Conservation (phyloP, 2,888 invertebrate species). For the Cerastis leucographa region DNA sequence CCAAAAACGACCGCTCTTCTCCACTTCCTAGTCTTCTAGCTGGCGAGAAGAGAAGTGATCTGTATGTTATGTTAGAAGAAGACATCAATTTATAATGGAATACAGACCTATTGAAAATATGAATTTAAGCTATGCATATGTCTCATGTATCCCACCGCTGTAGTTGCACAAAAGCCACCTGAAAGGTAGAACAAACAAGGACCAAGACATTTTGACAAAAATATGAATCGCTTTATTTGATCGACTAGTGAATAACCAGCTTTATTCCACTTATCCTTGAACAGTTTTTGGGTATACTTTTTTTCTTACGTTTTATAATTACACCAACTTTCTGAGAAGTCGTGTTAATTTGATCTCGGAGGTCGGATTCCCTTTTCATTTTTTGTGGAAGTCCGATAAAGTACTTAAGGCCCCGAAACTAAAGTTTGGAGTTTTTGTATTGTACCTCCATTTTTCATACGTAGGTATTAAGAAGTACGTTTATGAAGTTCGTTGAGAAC, state of each 20-base stretch:
- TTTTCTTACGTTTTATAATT: conserved; percentile 73
- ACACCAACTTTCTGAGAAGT: conserved; percentile 68
- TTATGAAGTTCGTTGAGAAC: conserved; percentile 27
- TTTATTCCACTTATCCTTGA: conserved; percentile 55
- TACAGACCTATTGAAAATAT: background rate
- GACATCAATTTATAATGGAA: background rate
- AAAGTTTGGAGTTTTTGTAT: conserved; percentile 53
- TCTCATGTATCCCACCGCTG: background rate
- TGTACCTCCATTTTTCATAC: conserved; percentile 44
- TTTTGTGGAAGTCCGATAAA: conserved; percentile 53
- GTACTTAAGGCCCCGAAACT: conserved; percentile 48
- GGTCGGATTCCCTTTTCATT: conserved; percentile 59
- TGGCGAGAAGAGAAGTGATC: background rate
- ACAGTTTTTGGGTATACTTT: conserved; percentile 62
- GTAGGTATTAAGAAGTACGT: conserved; percentile 25
- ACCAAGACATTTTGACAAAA: background rate
- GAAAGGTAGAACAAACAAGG: background rate
- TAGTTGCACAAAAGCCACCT: background rate
- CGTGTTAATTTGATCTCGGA: conserved; percentile 71
- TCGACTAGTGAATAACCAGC: conserved; percentile 34
- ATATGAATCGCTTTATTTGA: background rate
- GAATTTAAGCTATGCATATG: background rate
- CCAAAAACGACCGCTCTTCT: background rate
- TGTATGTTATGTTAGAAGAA: background rate
- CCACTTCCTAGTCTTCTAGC: background rate